Conservation (phyloP, 2,113 vertebrate species). For the Notothenia coriiceps region DNA sequence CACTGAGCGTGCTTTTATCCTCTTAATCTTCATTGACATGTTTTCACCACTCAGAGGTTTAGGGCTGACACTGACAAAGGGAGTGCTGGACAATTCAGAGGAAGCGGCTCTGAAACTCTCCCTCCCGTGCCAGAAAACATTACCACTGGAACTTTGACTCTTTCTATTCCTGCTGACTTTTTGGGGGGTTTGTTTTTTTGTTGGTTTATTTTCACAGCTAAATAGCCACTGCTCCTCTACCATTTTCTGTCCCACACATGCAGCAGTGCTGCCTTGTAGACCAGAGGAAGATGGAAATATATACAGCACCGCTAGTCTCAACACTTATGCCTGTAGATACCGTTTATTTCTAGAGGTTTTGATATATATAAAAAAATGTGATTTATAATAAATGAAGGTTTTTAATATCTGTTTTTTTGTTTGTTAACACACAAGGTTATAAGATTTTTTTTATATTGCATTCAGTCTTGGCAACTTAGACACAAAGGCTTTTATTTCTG, state of each 20-base stretch:
- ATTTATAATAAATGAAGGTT: slow-evolving; percentile 75
- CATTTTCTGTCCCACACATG: slow-evolving; percentile 40
- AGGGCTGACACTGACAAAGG: slow-evolving; percentile 25
- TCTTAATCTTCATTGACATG: slow-evolving; percentile 43
- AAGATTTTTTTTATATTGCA: neutral
- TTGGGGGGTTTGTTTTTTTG: slow-evolving; percentile 2
- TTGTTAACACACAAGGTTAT: slow-evolving; percentile 9
- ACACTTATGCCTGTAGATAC: slow-evolving; percentile 61
- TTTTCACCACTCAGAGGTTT: slow-evolving; percentile 48
- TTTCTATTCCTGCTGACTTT: slow-evolving; percentile 32
- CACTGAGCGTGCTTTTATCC: slow-evolving; percentile 37
- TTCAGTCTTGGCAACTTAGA: neutral
- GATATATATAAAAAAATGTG: slow-evolving; percentile 72
- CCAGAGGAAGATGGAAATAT: slow-evolving; percentile 26
- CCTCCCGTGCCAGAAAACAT: slow-evolving; percentile 24
- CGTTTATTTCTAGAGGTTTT: slow-evolving; percentile 74
- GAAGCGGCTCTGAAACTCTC: slow-evolving; percentile 44
- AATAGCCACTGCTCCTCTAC: slow-evolving; percentile 45
- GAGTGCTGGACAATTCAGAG: slow-evolving; percentile 49
- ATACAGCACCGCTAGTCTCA: slow-evolving; percentile 44
- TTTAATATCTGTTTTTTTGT: slow-evolving; percentile 47
- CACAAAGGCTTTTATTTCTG: neutral
- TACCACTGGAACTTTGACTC: slow-evolving; percentile 11
- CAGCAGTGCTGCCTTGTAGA: slow-evolving; percentile 70
- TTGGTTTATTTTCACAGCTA: slow-evolving; percentile 47